phyloP scores from a whole-genome alignment of 1,140 invertebrate genomes.

The Scylla paramamosain region DNA sequence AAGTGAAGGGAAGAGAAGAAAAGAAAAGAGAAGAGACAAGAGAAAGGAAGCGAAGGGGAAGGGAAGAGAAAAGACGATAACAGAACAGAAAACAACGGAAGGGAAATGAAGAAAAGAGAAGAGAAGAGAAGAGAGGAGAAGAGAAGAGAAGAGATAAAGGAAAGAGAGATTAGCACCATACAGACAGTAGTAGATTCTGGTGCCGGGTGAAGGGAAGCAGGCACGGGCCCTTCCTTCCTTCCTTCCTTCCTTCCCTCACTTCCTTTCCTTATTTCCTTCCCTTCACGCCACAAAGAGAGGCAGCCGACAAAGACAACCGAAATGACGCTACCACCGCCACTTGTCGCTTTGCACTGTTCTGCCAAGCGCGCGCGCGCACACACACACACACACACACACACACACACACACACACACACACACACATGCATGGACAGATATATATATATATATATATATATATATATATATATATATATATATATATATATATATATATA shows the following conservation, averaged over 20 bases:
- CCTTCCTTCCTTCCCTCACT: too few relatives aligned
- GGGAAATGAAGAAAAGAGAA: neutral
- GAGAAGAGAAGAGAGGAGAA: neutral
- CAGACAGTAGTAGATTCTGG: neutral
- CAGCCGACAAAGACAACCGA: too few relatives aligned
- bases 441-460: conserved; percentile 26
- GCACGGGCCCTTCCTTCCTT: too few relatives aligned
- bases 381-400: conserved; percentile 36
- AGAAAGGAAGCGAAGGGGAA: neutral
- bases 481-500: conserved; percentile 34
- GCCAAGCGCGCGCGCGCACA: neutral
- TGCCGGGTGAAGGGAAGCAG: too few relatives aligned
- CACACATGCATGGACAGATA: neutral
- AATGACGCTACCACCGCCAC: too few relatives aligned
- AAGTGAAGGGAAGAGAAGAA: too few relatives aligned
- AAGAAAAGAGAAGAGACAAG: neutral
- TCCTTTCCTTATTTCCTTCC: too few relatives aligned
- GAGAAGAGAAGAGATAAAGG: neutral
- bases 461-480: conserved; percentile 25
- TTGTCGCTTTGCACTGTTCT: too few relatives aligned
- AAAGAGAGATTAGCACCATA: neutral
- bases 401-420: conserved; percentile 31
- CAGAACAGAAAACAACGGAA: neutral
- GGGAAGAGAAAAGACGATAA: neutral
- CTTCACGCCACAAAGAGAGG: too few relatives aligned